These are phyloP conservation scores for Fistularia commersonii DNA, from an alignment of 2,797 vertebrate species.

Conservation along the genomic window DNA sequence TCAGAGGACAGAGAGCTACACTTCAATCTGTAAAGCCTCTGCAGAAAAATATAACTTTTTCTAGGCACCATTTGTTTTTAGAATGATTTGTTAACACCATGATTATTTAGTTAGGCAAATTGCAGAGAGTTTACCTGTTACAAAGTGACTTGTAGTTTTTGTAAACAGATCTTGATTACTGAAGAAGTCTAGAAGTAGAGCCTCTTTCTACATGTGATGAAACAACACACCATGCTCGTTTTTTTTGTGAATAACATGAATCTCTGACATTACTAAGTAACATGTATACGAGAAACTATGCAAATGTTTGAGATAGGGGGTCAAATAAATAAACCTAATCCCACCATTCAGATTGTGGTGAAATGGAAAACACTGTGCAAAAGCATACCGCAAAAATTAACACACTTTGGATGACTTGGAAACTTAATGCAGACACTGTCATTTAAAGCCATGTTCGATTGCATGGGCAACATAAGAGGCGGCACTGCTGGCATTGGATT, in stretches of 20 bases:
- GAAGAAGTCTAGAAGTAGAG: not conserved
- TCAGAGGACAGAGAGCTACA: conserved; percentile 52
- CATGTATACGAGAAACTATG: conserved; percentile 5
- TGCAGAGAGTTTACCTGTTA: conserved; percentile 6
- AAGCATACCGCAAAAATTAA: conserved; percentile 21
- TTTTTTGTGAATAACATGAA: not conserved
- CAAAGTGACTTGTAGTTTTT: conserved; percentile 1
- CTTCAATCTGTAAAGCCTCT: conserved; percentile 52
- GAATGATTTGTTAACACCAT: conserved; percentile 26
- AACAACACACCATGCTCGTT: not conserved
- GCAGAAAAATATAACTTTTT: conserved; percentile 21
- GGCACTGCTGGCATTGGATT: not conserved
- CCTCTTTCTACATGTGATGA: not conserved
- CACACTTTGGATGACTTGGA: conserved; percentile 5
- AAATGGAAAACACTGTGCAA: conserved; percentile 2
- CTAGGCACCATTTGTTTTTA: conserved; percentile 20
- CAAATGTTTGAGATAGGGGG: conserved; percentile 6
- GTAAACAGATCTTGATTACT: not conserved
- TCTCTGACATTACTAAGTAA: conserved; percentile 1
- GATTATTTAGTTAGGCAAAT: conserved; percentile 19
- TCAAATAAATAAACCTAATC: conserved; percentile 31
- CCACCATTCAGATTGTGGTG: conserved; percentile 9
- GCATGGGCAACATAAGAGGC: conserved; percentile 8
- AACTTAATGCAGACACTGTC: conserved; percentile 1
- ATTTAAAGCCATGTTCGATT: conserved; percentile 8